Conservation (phyloP, 2,113 vertebrate genomes). For the Thamnophis sirtalis region DNA sequence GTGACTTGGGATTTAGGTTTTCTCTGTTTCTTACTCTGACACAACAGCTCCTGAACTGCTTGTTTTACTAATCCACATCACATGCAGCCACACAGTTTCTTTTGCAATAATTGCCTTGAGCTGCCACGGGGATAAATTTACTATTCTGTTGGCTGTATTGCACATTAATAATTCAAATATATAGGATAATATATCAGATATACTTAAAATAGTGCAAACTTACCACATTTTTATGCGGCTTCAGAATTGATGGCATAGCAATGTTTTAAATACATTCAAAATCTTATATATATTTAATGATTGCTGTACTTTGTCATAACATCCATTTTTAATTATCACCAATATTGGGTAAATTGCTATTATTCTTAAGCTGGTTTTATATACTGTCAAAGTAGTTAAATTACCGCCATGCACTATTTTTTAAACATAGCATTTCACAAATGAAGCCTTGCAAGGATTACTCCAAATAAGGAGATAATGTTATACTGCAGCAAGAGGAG, state of each 20-base stretch:
- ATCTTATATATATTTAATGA: conserved; percentile 21
- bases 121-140: conserved; percentile 24
- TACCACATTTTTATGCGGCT: conserved; percentile 18
- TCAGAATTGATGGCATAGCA: conserved; percentile 34
- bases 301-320: conserved; percentile 19
- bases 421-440: conserved; percentile 32
- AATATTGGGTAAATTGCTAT: conserved; percentile 8
- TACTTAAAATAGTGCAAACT: conserved; percentile 38
- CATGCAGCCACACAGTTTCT: not conserved
- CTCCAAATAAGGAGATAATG: not conserved
- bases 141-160: conserved; percentile 13
- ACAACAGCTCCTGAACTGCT: conserved; percentile 4
- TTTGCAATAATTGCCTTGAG: not conserved
- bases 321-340: conserved; percentile 54
- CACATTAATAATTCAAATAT: conserved; percentile 55
- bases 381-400: conserved; percentile 42
- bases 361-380: conserved; percentile 37
- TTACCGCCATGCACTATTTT: conserved; percentile 27
- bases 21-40: not conserved
- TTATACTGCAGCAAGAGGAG: not conserved
- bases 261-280: conserved; percentile 40
- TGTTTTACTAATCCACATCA: conserved; percentile 3
- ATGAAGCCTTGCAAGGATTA: not conserved
- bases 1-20: not conserved
- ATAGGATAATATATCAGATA: conserved; percentile 31